Evolutionary conservation across 2,888 invertebrate genomes (phyloP).

Genomic region (Cheilosia grossa): DNA sequence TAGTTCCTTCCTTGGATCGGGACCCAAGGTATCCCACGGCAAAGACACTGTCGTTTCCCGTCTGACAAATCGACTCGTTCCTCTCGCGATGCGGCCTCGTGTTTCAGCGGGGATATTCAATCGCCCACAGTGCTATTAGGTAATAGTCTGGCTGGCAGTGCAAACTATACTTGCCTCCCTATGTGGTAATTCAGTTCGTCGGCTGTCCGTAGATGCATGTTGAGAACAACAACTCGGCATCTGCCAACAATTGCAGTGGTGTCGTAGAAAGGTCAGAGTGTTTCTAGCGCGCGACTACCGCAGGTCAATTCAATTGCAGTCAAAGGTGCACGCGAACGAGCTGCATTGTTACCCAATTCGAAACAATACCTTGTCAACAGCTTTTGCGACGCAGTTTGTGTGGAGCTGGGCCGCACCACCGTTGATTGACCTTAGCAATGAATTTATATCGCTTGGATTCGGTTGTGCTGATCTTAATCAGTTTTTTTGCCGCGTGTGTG

Average conservation of each 20-base stretch:
- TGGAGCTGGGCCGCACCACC: neutral
- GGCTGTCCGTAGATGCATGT: slow-evolving; percentile 36
- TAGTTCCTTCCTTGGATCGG: slow-evolving; percentile 64
- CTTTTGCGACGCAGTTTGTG: slow-evolving; percentile 17
- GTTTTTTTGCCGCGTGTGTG: slow-evolving; percentile 48
- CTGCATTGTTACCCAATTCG: slow-evolving; percentile 12
- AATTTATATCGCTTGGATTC: slow-evolving; percentile 54
- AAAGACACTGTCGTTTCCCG: slow-evolving; percentile 48
- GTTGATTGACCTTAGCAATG: slow-evolving; percentile 68
- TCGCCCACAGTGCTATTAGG: slow-evolving; percentile 69
- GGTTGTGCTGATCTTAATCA: slow-evolving; percentile 59
- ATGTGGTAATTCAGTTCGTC: slow-evolving; percentile 47
- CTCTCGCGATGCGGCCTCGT: slow-evolving; percentile 38
- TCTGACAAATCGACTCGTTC: slow-evolving; percentile 65
- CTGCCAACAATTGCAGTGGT: slow-evolving; percentile 10
- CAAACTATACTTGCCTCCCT: slow-evolving; percentile 24
- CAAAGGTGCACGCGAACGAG: slow-evolving; percentile 48
- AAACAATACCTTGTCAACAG: slow-evolving; percentile 37
- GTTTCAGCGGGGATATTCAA: slow-evolving; percentile 64
- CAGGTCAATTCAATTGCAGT: slow-evolving; percentile 71
- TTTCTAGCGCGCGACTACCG: slow-evolving; percentile 30
- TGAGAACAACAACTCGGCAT: slow-evolving; percentile 43
- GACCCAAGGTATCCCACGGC: slow-evolving; percentile 65
- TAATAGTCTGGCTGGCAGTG: slow-evolving; percentile 53
- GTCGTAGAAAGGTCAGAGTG: slow-evolving; percentile 48